phyloP scores from a whole-genome alignment of 2,797 vertebrate species.

The Fistularia commersonii region DNA sequence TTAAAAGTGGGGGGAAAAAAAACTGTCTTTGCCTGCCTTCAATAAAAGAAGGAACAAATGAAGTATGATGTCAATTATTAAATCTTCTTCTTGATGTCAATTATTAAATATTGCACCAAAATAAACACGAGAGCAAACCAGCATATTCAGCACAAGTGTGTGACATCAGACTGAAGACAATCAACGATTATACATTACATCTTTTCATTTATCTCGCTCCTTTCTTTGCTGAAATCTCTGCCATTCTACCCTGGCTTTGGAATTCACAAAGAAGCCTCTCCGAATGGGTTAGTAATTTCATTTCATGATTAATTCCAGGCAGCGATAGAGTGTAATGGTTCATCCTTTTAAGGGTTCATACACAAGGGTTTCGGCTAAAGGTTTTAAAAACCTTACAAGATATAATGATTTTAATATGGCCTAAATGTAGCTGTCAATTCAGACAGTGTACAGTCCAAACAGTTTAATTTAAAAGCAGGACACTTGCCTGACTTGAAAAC shows the following conservation, averaged over 20 bases:
- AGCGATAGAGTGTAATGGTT: slow-evolving; percentile 41
- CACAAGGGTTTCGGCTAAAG: slow-evolving; percentile 44
- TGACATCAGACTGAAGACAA: slow-evolving; percentile 3
- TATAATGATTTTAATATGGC: slow-evolving; percentile 44
- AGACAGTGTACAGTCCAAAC: slow-evolving; percentile 16
- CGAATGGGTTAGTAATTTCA: slow-evolving; percentile 41
- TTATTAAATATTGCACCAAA: slow-evolving; percentile 21
- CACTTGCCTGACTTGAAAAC: slow-evolving; percentile 21
- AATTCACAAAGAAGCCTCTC: slow-evolving; percentile 10
- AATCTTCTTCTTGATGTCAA: slow-evolving; percentile 21
- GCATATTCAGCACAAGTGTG: slow-evolving; percentile 19
- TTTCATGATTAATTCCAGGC: slow-evolving; percentile 28
- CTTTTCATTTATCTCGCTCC: slow-evolving; percentile 21
- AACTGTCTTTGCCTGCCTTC: background rate
- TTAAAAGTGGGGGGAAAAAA: background rate
- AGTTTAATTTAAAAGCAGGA: slow-evolving; percentile 33
- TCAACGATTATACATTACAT: background rate
- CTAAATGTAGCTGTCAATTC: slow-evolving; percentile 43
- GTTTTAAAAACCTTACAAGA: slow-evolving; percentile 37
- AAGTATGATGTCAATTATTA: slow-evolving; percentile 29
- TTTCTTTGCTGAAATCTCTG: no score
- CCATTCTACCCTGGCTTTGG: slow-evolving; percentile 10
- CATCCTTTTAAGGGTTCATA: slow-evolving; percentile 47
- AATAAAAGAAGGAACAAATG: slow-evolving; percentile 9
- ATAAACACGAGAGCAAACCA: slow-evolving; percentile 1